phyloP scores from a whole-genome alignment of 2,113 vertebrate genomes.

The Aldabrachelys gigantea region DNA sequence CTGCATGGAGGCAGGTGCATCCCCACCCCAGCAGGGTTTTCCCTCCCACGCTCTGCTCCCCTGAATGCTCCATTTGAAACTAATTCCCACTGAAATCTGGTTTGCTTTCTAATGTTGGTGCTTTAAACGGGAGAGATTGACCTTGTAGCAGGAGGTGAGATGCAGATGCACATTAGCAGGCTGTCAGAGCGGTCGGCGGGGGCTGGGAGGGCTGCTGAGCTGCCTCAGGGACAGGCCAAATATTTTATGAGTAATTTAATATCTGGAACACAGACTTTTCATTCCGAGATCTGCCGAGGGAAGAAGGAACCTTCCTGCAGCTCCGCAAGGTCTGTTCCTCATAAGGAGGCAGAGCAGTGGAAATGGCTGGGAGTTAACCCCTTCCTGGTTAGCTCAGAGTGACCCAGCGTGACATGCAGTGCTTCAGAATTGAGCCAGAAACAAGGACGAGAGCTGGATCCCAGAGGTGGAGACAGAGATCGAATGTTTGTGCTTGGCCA shows the following conservation, averaged over 20 bases:
- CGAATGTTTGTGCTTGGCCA: background rate
- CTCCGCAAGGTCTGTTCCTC: constrained; percentile 69
- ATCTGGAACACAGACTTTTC: constrained; percentile 79
- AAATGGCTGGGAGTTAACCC: constrained; percentile 61
- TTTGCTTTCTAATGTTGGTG: constrained; percentile 53
- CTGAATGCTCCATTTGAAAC: constrained; percentile 54
- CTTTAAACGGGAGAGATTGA: constrained; percentile 67
- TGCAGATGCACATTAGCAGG: constrained; percentile 62
- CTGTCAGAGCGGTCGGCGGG: constrained; percentile 41
- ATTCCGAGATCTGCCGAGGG: constrained; percentile 71
- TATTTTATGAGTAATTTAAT: constrained; percentile 88
- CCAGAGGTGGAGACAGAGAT: no score
- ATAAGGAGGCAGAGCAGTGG: constrained; percentile 42
- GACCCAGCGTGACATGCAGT: background rate
- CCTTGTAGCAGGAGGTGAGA: constrained; percentile 71
- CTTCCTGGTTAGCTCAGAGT: background rate
- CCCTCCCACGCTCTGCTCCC: background rate
- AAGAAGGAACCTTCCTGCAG: constrained; percentile 62
- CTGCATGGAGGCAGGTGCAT: background rate
- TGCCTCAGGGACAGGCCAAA: constrained; percentile 75
- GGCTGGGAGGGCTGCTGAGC: constrained; percentile 13
- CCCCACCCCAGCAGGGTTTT: background rate
- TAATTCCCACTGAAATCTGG: constrained; percentile 57
- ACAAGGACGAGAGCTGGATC: background rate
- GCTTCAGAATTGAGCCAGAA: fast-evolving